A percentile compares a stretch with the other conserved stretches of the same genome.
Evolutionary conservation across 2,888 invertebrate species (phyloP).

Genomic region (Spodoptera littoralis): DNA sequence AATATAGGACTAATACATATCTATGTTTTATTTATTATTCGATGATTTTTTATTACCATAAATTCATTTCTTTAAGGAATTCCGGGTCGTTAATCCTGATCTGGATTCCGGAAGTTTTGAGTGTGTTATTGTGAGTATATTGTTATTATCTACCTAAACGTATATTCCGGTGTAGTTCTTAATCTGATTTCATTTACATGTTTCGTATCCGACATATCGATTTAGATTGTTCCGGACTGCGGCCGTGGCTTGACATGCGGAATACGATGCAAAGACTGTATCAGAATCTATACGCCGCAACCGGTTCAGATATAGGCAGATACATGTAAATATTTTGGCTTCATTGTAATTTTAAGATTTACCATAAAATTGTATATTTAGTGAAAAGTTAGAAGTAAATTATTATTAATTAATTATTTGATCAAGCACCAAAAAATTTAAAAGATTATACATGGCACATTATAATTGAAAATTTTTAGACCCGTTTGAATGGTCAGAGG

Average conservation of each 20-base stretch:
- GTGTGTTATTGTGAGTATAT: neutral
- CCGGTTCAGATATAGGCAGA: too few species aligned
- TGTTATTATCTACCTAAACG: neutral
- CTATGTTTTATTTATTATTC: too few species aligned
- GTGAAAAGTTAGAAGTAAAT: too few species aligned
- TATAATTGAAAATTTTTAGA: too few species aligned
- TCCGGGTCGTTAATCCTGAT: conserved; percentile 8
- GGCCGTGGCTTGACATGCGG: neutral
- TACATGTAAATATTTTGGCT: too few species aligned
- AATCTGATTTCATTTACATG: conserved; percentile 12
- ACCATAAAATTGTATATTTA: too few species aligned
- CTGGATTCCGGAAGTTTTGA: conserved; percentile 20
- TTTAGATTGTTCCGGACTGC: conserved; percentile 11
- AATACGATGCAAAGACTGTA: too few species aligned
- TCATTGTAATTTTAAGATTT: too few species aligned
- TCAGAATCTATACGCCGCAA: too few species aligned
- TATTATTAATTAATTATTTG: neutral
- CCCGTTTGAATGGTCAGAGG: neutral
- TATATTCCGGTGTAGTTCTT: conserved; percentile 9
- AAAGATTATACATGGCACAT: neutral
- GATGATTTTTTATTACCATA: too few species aligned
- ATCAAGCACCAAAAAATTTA: neutral
- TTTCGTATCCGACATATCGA: conserved; percentile 6
- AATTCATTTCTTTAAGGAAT: conserved; percentile 5
- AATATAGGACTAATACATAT: neutral